Base-by-base conservation (phyloP, 2,113 vertebrate species). In the Polypterus bichir region DNA sequence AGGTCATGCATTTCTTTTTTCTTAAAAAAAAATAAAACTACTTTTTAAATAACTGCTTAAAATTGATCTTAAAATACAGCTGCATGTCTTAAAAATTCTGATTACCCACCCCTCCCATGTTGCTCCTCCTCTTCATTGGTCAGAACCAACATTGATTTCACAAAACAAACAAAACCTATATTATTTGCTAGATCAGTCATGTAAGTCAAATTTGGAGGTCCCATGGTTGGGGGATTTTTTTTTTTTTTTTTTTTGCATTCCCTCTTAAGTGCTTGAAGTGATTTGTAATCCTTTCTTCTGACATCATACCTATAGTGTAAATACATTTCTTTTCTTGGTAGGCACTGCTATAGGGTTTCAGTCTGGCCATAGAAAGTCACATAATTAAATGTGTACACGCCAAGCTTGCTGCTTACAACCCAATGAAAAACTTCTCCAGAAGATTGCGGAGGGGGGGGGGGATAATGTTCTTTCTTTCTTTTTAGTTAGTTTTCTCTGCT, bases 211-310 rank as follows among this genome's bases (percentile, higher is more conserved):
- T 60, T 57, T 61, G 47, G 49, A 8, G 9, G 9, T 27, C 44
- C 6, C 27, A 2, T 5, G 9, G 44, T 11, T 0, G 9, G 53
- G 51, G 54, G 60, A 58, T 52, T 54, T n/a, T 52, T 49, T 60
- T 46, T 54, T 5, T 61, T 47, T 7, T 44, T 6, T 49, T 65
- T 44, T 44, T 27, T 47, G 9, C 3, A 46, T 44, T 63, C 6
- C 48, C 45, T 64, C 57, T 47, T 61, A 64, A 70, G 57, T 70
- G 59, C 59, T 62, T 51, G 51, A 49, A 9, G 54, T 47, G 9
- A 5, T 64, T 59, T 52, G 51, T 7, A 52, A 27, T 27, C 53
- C 47, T 27, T 48, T 63, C 54, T 44, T 7, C 46, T 27, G 11
- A 49, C 61, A 9, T 52, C 44, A 53, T n/a, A 27, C 27, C 27